Conservation (phyloP, 2,797 vertebrate species). For the Poeciliopsis gracilis region DNA sequence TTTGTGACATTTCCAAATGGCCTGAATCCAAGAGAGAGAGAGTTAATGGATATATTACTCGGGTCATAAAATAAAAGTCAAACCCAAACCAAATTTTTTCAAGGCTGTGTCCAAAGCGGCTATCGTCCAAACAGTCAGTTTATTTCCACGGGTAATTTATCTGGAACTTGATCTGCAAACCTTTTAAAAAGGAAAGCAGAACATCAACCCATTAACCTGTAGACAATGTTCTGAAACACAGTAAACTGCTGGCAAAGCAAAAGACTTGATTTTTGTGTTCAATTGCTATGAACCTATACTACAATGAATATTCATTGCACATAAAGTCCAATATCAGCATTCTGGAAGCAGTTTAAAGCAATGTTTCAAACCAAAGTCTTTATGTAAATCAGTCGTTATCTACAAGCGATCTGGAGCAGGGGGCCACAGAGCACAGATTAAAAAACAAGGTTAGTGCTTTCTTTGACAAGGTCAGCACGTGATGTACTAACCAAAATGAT, state of each 20-base stretch:
- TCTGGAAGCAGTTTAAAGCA: constrained; percentile 64
- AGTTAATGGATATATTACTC: background rate
- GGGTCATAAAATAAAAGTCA: background rate
- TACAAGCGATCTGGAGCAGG: constrained; percentile 66
- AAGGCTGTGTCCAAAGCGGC: background rate
- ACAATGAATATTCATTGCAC: constrained; percentile 75
- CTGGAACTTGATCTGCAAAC: constrained; percentile 55
- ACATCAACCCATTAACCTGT: constrained; percentile 59
- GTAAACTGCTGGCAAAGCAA: constrained; percentile 50
- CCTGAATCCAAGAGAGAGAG: background rate
- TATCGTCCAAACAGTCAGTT: constrained; percentile 5
- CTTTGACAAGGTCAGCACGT: constrained; percentile 70
- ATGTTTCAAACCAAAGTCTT: constrained; percentile 64
- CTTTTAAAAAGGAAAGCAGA: constrained; percentile 34
- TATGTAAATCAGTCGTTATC: constrained; percentile 73
- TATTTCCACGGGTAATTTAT: constrained; percentile 40
- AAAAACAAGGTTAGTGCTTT: constrained; percentile 66
- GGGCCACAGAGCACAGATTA: constrained; percentile 53
- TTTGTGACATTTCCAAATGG: background rate
- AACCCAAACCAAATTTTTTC: background rate
- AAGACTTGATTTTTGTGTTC: constrained; percentile 45
- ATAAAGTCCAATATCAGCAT: constrained; percentile 71
- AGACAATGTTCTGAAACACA: constrained; percentile 35
- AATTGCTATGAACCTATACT: constrained; percentile 48
- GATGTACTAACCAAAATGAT: constrained; percentile 31